A percentile compares a stretch with the other conserved stretches of the same genome.
Evolutionary conservation across 1,140 invertebrate genomes (phyloP).

Genomic region (Hylaeus volcanicus): DNA sequence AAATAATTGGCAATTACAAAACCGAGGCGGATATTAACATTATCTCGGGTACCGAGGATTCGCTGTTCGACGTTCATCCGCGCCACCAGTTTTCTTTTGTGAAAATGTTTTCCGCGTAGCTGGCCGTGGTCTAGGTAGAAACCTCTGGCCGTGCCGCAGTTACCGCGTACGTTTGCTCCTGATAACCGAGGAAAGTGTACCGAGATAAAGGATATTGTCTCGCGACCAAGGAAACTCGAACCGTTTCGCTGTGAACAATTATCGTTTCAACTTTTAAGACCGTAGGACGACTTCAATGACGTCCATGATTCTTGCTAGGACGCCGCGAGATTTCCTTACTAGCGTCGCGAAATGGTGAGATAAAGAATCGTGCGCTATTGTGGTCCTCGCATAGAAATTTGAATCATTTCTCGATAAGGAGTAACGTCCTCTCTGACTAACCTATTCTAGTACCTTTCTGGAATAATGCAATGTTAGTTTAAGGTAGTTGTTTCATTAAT

Average conservation of each 20-base stretch:
- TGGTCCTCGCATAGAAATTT: too few relatives aligned
- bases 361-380: too few relatives aligned
- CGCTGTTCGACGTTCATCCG: conserved; percentile 13
- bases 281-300: background rate
- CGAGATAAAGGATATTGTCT: conserved; percentile 55
- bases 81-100: conserved; percentile 45
- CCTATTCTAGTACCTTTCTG: too few relatives aligned
- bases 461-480: too few relatives aligned
- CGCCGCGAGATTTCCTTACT: background rate
- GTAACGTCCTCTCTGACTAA: too few relatives aligned
- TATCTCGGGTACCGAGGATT: conserved; percentile 58
- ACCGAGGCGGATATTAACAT: conserved; percentile 71
- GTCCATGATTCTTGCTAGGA: background rate
- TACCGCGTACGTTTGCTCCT: conserved; percentile 34
- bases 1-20: conserved; percentile 75
- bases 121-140: background rate
- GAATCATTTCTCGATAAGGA: too few relatives aligned
- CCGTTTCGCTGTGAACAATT: conserved; percentile 41
- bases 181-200: conserved; percentile 46
- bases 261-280: conserved; percentile 32
- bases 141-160: conserved; percentile 27
- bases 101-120: conserved; percentile 31
- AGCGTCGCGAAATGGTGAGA: background rate
- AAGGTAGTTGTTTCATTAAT: too few relatives aligned
- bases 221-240: conserved; percentile 14